Conservation (phyloP, 2,113 vertebrate species). For the Alethe castanea region DNA sequence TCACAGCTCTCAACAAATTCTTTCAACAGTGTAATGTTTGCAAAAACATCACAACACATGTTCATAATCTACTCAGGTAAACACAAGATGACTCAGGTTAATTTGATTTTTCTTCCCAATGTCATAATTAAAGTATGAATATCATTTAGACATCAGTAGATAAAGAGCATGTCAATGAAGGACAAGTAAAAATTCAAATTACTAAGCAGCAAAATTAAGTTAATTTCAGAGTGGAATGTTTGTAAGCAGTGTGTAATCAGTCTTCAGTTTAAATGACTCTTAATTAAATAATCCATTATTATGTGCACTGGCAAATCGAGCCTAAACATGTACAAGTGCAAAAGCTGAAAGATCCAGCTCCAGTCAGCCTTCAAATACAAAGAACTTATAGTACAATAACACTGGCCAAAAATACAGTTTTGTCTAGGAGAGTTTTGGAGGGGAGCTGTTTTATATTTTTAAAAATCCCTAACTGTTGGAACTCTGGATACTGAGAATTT, state of each 20-base stretch:
- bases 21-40: background rate
- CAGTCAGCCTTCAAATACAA: slow-evolving; percentile 1
- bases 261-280: slow-evolving; percentile 67
- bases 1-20: background rate
- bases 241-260: slow-evolving; percentile 66
- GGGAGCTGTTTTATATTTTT: too few relatives aligned
- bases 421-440: too few relatives aligned
- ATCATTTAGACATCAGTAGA: slow-evolving; percentile 44
- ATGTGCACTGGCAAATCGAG: slow-evolving; percentile 49
- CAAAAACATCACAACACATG: background rate
- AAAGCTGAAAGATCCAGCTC: slow-evolving; percentile 14
- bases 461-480: background rate
- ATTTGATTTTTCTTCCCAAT: slow-evolving; percentile 15
- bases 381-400: background rate
- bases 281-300: slow-evolving; percentile 73
- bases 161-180: slow-evolving; percentile 64
- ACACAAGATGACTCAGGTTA: background rate
- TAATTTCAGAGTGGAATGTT: slow-evolving; percentile 56
- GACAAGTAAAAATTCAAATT: slow-evolving; percentile 62
- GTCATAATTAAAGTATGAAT: slow-evolving; percentile 31
- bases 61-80: background rate
- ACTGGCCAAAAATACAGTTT: background rate
- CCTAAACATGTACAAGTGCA: slow-evolving; percentile 58
- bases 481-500: too few relatives aligned
- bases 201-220: slow-evolving; percentile 50